Conservation (phyloP, 2,797 vertebrate genomes). For the Hephaestus fuliginosus region DNA sequence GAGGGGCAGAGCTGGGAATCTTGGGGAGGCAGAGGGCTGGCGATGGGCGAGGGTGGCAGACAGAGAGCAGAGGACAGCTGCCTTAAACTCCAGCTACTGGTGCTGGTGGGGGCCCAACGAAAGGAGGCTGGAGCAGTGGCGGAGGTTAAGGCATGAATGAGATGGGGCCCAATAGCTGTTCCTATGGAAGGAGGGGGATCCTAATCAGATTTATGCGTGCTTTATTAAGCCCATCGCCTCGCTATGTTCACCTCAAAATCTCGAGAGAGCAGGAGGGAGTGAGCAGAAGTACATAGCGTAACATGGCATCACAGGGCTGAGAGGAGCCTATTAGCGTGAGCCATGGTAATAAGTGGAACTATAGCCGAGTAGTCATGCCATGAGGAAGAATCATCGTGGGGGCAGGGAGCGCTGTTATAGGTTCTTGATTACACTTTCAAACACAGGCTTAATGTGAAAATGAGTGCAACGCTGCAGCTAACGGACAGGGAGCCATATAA, state of each 20-base stretch:
- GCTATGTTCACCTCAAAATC: constrained; percentile 63
- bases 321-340: constrained; percentile 61
- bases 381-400: constrained; percentile 11
- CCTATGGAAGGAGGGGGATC: constrained; percentile 19
- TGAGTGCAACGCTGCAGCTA: not conserved
- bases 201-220: constrained; percentile 80
- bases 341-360: constrained; percentile 53
- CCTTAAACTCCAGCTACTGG: constrained; percentile 32
- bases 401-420: constrained; percentile 11
- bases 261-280: constrained; percentile 46
- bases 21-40: constrained; percentile 49
- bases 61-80: constrained; percentile 16
- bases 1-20: constrained; percentile 71
- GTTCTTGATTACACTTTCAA: constrained; percentile 28
- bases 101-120: constrained; percentile 27
- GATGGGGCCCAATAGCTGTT: constrained; percentile 39
- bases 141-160: not conserved
- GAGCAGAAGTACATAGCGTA: constrained; percentile 62
- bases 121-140: not conserved
- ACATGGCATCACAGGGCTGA: constrained; percentile 66
- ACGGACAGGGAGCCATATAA: not conserved
- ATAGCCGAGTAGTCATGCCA: constrained; percentile 25
- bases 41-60: constrained; percentile 42
- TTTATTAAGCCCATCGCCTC: constrained; percentile 78
- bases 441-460: constrained; percentile 26